phyloP scores from a whole-genome alignment of 2,888 invertebrate genomes.

The Drosophila imparisetae region DNA sequence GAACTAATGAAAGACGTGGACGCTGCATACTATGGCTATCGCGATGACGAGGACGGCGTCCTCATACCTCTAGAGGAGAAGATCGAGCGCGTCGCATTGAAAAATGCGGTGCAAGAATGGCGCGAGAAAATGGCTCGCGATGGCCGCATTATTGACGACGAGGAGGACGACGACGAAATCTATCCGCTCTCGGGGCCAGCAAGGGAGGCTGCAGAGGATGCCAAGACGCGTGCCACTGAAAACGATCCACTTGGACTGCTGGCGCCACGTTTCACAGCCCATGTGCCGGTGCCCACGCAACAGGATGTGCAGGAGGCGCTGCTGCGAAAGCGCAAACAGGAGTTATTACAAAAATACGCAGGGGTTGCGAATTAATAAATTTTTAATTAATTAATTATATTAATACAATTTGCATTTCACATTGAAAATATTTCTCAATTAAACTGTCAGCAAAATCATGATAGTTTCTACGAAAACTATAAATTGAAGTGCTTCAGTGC shows the following conservation, averaged over 20 bases:
- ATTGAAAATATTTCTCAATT: not conserved
- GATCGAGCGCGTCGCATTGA: conserved; percentile 89
- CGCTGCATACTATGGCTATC: conserved; percentile 99
- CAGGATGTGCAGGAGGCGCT: conserved; percentile 97
- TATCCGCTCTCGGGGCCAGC: conserved; percentile 83
- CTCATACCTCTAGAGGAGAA: conserved; percentile 94
- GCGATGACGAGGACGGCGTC: conserved; percentile 99
- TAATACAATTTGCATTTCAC: conserved; percentile 1
- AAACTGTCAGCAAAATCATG: not conserved
- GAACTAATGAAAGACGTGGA: conserved; percentile 99
- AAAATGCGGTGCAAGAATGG: conserved; percentile 89
- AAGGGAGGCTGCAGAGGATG: conserved; percentile 72
- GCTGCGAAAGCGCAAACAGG: conserved; percentile 94
- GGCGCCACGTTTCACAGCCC: conserved; percentile 89
- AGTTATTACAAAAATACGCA: conserved; percentile 93
- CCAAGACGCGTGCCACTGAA: conserved; percentile 55
- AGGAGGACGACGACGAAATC: conserved; percentile 87
- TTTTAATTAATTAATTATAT: conserved; percentile 5
- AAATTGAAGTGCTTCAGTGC: conserved; percentile 51
- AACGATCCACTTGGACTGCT: conserved; percentile 84
- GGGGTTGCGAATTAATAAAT: conserved; percentile 71
- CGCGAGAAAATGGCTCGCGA: conserved; percentile 87
- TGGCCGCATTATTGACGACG: conserved; percentile 90
- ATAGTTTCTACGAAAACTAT: conserved; percentile 7
- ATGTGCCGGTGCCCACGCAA: conserved; percentile 97